Evolutionary conservation across 1,140 invertebrate genomes (phyloP).

Genomic region (Calephelis nemesis): DNA sequence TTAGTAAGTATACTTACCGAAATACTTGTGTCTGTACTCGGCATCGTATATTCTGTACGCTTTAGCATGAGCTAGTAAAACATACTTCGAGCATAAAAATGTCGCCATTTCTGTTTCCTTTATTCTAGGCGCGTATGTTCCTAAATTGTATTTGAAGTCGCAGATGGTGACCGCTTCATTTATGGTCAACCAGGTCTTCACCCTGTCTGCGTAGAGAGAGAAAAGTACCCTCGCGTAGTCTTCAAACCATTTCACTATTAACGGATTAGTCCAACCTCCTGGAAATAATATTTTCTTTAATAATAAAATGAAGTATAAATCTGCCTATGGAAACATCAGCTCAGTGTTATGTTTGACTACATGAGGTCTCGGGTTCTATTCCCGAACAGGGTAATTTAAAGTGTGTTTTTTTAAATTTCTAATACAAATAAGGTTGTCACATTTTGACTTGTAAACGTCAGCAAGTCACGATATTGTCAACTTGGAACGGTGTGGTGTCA

Average conservation of each 20-base stretch:
- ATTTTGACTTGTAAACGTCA: too few species aligned
- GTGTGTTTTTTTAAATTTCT: too few species aligned
- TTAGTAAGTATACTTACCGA: neutral
- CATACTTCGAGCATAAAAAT: neutral
- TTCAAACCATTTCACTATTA: constrained; percentile 65
- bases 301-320: too few species aligned
- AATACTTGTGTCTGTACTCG: neutral
- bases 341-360: too few species aligned
- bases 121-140: neutral
- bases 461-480: too few species aligned
- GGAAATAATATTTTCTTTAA: constrained; percentile 24
- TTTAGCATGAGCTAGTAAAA: neutral
- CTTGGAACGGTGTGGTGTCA: too few species aligned
- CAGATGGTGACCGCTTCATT: constrained; percentile 54
- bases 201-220: constrained; percentile 57
- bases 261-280: constrained; percentile 79
- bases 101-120: neutral
- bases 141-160: constrained; percentile 13
- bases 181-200: constrained; percentile 58
- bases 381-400: too few species aligned
- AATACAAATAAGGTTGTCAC: too few species aligned
- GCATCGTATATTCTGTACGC: neutral
- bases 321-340: too few species aligned
- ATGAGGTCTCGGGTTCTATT: too few species aligned
- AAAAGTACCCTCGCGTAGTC: constrained; percentile 62